phyloP scores from a whole-genome alignment of 2,888 invertebrate genomes.

The Rhamphomyia laevipes region DNA sequence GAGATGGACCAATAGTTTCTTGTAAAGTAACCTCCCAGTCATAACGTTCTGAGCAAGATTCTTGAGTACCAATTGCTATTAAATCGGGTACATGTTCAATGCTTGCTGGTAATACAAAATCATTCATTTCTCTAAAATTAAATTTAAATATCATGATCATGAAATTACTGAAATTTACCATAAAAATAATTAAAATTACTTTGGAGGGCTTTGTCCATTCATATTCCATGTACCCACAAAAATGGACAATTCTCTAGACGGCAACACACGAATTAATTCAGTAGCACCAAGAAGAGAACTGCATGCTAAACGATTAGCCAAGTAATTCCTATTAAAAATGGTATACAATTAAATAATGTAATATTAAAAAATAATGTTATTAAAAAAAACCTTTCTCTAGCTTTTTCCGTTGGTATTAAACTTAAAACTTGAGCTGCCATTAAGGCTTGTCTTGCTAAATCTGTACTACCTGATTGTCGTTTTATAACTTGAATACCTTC shows the following conservation, averaged over 20 bases:
- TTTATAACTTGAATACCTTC: slow-evolving; percentile 29
- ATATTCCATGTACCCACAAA: slow-evolving; percentile 96
- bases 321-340: slow-evolving; percentile 48
- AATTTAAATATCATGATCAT: background rate
- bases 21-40: slow-evolving; percentile 87
- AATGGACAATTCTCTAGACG: slow-evolving; percentile 71
- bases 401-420: slow-evolving; percentile 71
- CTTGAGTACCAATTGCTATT: slow-evolving; percentile 87
- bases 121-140: slow-evolving; percentile 62
- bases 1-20: slow-evolving; percentile 86
- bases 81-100: slow-evolving; percentile 82
- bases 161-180: background rate
- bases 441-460: slow-evolving; percentile 53
- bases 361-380: background rate
- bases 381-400: slow-evolving; percentile 54
- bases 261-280: slow-evolving; percentile 77
- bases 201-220: slow-evolving; percentile 79
- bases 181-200: slow-evolving; percentile 44
- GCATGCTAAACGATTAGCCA: slow-evolving; percentile 68
- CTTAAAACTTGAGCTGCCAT: slow-evolving; percentile 70
- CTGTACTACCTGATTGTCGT: slow-evolving; percentile 21
- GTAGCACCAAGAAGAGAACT: slow-evolving; percentile 71
- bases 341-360: too few relatives aligned
- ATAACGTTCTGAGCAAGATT: slow-evolving; percentile 74
- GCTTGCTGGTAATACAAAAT: slow-evolving; percentile 76